These are phyloP conservation scores for Trichonephila clavata DNA, from an alignment of 1,140 invertebrate genomes.

Conservation along the genomic window DNA sequence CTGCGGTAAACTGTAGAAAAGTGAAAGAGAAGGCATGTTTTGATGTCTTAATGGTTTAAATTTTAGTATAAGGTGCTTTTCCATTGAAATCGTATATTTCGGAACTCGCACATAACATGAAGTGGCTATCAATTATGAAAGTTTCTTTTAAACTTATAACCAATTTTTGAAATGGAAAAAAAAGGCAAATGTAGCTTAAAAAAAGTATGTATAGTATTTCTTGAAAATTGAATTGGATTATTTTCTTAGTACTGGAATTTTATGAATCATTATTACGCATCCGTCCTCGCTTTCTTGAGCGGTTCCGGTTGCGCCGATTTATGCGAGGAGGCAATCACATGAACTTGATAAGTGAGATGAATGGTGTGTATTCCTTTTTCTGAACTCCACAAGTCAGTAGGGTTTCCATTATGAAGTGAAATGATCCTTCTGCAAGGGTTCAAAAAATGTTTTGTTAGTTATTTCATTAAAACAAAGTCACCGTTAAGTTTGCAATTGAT, in stretches of 20 bases:
- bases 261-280: background rate
- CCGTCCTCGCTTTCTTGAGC: background rate
- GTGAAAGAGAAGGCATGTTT: background rate
- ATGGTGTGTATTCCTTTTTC: constrained; percentile 2
- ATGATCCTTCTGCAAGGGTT: background rate
- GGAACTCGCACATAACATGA: too few relatives aligned
- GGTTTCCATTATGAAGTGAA: constrained; percentile 31
- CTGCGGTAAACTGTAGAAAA: background rate
- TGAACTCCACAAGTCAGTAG: constrained; percentile 10
- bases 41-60: too few relatives aligned
- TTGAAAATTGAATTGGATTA: background rate
- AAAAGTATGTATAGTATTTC: background rate
- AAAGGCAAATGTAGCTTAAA: too few relatives aligned
- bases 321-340: background rate
- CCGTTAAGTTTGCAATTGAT: too few relatives aligned
- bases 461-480: background rate
- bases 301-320: constrained; percentile 11
- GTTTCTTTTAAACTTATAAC: too few relatives aligned
- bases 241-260: background rate
- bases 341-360: background rate
- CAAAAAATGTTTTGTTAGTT: background rate
- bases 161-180: too few relatives aligned
- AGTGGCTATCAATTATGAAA: too few relatives aligned
- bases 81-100: too few relatives aligned
- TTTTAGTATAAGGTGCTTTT: too few relatives aligned